Percentiles rank a stretch among this genome's conserved stretches.
Conservation (phyloP, 2,888 invertebrate species). For the Ornithoptera alexandrae region DNA sequence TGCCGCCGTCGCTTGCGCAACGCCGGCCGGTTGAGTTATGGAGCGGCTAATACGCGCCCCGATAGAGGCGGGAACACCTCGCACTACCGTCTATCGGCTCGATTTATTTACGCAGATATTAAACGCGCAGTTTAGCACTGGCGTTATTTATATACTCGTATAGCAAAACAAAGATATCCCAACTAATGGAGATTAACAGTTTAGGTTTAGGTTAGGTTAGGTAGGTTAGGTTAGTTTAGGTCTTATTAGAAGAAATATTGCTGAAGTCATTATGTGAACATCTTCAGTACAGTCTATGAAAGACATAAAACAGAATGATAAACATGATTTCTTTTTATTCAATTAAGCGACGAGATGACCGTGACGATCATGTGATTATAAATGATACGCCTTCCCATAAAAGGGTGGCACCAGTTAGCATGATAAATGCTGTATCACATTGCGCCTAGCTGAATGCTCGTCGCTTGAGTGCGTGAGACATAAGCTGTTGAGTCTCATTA, state of each 20-base stretch:
- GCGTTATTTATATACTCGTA: neutral
- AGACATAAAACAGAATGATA: no score
- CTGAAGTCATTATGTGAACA: neutral
- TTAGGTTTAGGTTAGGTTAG: no score
- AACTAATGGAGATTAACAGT: slow-evolving; percentile 13
- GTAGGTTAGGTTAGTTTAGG: no score
- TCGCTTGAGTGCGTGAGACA: no score
- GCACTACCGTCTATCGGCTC: slow-evolving; percentile 41
- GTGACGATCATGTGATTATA: no score
- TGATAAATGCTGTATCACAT: no score
- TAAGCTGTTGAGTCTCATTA: no score
- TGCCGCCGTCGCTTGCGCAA: slow-evolving; percentile 54
- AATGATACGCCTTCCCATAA: no score
- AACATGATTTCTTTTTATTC: no score
- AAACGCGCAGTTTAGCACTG: slow-evolving; percentile 18
- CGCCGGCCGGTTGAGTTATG: slow-evolving; percentile 48
- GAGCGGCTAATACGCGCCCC: slow-evolving; percentile 53
- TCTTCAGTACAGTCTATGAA: neutral
- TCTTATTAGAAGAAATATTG: neutral
- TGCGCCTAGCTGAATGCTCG: no score
- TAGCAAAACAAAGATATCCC: slow-evolving; percentile 4
- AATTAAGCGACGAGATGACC: no score
- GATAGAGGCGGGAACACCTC: slow-evolving; percentile 49
- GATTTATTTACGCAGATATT: slow-evolving; percentile 46
- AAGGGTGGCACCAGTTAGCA: no score